Conservation (phyloP, 2,888 invertebrate species). For the Tiphia femorata region DNA sequence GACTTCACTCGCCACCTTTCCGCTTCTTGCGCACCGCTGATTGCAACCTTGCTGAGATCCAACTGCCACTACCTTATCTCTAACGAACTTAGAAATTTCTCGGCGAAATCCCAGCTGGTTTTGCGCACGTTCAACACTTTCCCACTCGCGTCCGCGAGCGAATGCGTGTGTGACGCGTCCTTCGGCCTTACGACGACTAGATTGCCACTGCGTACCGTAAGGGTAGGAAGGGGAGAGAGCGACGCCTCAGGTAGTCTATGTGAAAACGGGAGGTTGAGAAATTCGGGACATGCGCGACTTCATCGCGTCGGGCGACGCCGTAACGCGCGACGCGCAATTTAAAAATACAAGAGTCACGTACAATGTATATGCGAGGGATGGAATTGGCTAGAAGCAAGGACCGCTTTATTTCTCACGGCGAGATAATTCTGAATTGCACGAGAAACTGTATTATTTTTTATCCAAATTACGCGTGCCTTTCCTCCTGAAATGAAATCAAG, state of each 20-base stretch:
- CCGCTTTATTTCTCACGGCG: too few species aligned
- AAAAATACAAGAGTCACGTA: too few species aligned
- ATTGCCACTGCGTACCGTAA: constrained; percentile 42
- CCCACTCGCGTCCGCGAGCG: constrained; percentile 14
- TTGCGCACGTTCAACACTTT: constrained; percentile 6
- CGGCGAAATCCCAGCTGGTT: neutral
- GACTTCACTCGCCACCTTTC: too few species aligned
- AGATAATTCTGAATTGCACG: too few species aligned
- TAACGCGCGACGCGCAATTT: neutral
- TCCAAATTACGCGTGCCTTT: too few species aligned
- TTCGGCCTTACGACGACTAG: constrained; percentile 46
- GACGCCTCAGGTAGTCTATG: constrained; percentile 27
- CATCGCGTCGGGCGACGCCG: neutral
- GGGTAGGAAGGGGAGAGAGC: constrained; percentile 22
- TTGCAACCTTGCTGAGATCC: neutral
- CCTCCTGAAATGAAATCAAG: too few species aligned
- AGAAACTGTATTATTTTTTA: too few species aligned
- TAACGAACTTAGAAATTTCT: neutral
- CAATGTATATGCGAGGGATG: too few species aligned
- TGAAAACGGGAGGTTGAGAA: constrained; percentile 23
- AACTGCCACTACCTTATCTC: neutral
- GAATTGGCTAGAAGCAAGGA: too few species aligned
- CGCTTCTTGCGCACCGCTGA: neutral
- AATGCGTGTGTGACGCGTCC: constrained; percentile 31
- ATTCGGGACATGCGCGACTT: constrained; percentile 51